A percentile compares a stretch with the other conserved stretches of the same genome.
Conservation (phyloP, 2,888 invertebrate species). For the Meganola albula region DNA sequence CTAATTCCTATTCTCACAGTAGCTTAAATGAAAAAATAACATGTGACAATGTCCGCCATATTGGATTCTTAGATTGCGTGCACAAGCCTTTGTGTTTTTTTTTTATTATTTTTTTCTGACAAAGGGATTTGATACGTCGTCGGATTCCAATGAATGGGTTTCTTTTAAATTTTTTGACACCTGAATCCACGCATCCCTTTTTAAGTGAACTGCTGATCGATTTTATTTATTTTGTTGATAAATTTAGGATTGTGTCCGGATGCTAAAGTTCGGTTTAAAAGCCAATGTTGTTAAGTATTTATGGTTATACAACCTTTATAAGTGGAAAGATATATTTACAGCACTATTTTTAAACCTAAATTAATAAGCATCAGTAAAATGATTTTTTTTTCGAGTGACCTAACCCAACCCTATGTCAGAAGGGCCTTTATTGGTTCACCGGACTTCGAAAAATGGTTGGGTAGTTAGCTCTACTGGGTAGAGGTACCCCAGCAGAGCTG, state of each 20-base stretch:
- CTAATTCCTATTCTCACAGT: slow-evolving; percentile 43
- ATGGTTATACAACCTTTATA: no score
- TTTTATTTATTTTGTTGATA: slow-evolving; percentile 48
- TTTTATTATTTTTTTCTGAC: slow-evolving; percentile 38
- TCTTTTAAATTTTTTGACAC: slow-evolving; percentile 58
- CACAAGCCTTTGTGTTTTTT: slow-evolving; percentile 55
- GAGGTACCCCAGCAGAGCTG: no score
- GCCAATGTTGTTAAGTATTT: no score
- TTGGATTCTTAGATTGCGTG: slow-evolving; percentile 67
- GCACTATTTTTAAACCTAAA: no score
- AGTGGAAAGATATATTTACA: no score
- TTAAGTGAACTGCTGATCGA: slow-evolving; percentile 51
- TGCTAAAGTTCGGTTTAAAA: no score
- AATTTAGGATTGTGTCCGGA: slow-evolving; percentile 43
- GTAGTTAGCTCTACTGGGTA: no score
- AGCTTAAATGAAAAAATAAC: slow-evolving; percentile 64
- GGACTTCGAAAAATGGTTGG: no score
- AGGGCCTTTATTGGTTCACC: no score
- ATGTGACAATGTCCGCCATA: slow-evolving; percentile 49
- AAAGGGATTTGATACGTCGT: slow-evolving; percentile 67
- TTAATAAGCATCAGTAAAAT: no score
- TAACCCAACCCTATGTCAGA: no score
- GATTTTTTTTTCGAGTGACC: no score
- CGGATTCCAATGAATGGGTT: slow-evolving; percentile 57
- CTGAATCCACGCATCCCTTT: slow-evolving; percentile 62